Evolutionary conservation across 2,113 vertebrate species (phyloP).

Genomic region (Grus americana): DNA sequence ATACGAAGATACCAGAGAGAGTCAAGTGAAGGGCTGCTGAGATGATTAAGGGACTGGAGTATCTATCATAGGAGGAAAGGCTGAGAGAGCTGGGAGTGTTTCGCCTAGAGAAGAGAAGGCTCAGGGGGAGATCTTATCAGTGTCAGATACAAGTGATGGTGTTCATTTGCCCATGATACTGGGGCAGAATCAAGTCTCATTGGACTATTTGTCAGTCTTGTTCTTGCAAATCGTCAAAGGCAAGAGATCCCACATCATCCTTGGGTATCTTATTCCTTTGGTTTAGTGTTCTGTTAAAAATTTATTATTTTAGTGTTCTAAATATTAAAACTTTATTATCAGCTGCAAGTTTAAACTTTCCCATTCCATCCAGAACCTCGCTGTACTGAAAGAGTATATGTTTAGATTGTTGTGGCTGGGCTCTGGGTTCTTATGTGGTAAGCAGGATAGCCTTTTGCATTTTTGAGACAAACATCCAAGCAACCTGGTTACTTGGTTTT

Average conservation of each 20-base stretch:
- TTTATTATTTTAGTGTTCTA: neutral
- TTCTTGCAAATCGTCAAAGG: neutral
- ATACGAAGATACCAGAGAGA: rapidly evolving
- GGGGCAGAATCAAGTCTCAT: neutral
- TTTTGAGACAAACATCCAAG: neutral
- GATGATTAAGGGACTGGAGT: neutral
- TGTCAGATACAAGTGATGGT: neutral
- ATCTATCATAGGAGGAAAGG: neutral
- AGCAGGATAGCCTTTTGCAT: neutral
- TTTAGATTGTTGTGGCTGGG: neutral
- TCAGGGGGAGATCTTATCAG: neutral
- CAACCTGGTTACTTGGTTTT: neutral
- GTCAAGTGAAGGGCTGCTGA: neutral
- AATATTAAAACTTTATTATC: neutral
- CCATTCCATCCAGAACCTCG: neutral
- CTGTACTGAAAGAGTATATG: neutral
- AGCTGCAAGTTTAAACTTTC: neutral
- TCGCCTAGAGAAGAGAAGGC: neutral
- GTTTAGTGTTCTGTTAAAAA: neutral
- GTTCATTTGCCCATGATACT: neutral
- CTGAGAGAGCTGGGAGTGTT: neutral
- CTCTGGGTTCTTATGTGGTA: neutral
- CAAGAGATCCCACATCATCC: neutral
- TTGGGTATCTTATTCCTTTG: neutral
- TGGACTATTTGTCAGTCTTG: neutral